Evolutionary conservation across 2,797 vertebrate genomes (phyloP), one percentile per base, ranked within the genome.

Genomic region (Pangasius krempfi): DNA sequence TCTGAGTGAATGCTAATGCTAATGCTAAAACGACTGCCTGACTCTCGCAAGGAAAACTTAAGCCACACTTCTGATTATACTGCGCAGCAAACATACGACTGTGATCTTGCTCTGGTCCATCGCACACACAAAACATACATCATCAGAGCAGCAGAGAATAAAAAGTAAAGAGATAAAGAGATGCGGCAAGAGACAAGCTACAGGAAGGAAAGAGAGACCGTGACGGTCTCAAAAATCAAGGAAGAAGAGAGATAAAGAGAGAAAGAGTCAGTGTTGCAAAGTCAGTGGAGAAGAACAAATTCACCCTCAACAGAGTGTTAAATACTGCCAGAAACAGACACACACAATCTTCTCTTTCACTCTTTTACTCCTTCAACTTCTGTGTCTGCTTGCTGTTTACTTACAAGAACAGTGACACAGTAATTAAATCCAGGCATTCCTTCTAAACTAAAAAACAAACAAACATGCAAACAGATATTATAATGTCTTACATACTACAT

Each of bases 221-320:
- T 62, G 27, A 76, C 4, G 8, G 27, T 52, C 12, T 84, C 5
- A 81, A 12, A 81, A 64, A 84, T 83, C 56, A 60, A 62, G 5
- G 20, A 80, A 47, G 14, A 47, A 44, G 8, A 40, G 33, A 79
- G 72, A 33, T 1, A 10, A 22, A 73, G 2, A 27, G 5, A 22
- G n/a, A 30, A 22, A 13, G 33, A 40, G 16, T 40, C 37, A 22
- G 70, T 72, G 33, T 40, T 72, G 33, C 5, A 73, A 52, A 44
- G 88, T 62, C 80, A 44, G 50, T 54, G 37, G 47, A 72, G 82
- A 62, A 87, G 52, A 91, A 80, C 78, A 86, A 86, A 64, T 88
- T 87, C 87, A 87, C 86, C 87, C 84, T 52, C 14, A 87, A 78
- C 22, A 40, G 80, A 84, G 44, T 52, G 84, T 75, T 22, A 81